Conservation (phyloP, 1,140 invertebrate genomes). For the Drosophila orosa region DNA sequence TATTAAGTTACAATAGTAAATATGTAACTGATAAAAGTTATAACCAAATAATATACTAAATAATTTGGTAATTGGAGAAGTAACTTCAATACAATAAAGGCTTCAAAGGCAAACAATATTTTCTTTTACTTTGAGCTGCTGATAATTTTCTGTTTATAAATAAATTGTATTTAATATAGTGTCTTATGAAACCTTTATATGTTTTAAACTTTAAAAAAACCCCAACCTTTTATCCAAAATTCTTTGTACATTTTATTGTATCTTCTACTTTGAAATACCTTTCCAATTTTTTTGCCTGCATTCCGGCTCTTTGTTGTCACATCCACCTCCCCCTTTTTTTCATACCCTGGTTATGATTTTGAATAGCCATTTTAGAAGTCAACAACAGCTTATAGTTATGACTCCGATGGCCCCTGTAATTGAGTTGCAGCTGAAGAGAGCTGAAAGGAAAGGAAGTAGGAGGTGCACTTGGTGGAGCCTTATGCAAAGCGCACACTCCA, state of each 20-base stretch:
- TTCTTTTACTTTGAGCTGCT: no score
- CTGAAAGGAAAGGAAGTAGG: no score
- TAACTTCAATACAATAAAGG: no score
- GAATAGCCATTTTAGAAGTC: slow-evolving; percentile 55
- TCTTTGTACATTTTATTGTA: no score
- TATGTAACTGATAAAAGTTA: not conserved
- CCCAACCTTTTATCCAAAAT: not conserved
- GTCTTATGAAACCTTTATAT: not conserved
- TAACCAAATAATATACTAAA: no score
- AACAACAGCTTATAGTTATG: slow-evolving; percentile 61
- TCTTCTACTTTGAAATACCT: no score
- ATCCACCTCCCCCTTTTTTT: not conserved
- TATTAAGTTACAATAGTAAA: not conserved
- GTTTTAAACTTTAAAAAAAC: not conserved
- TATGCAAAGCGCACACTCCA: slow-evolving; percentile 37
- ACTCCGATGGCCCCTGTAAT: slow-evolving; percentile 61
- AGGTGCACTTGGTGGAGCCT: slow-evolving; percentile 9
- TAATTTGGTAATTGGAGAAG: not conserved
- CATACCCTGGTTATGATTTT: slow-evolving; percentile 42
- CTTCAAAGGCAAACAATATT: no score
- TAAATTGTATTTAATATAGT: not conserved
- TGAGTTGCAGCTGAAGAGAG: slow-evolving; percentile 59
- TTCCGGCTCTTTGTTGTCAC: slow-evolving; percentile 17
- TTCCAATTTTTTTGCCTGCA: not conserved
- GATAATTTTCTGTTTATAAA: not conserved